Evolutionary conservation across 2,797 vertebrate genomes (phyloP).

Genomic region (Tinamus major): DNA sequence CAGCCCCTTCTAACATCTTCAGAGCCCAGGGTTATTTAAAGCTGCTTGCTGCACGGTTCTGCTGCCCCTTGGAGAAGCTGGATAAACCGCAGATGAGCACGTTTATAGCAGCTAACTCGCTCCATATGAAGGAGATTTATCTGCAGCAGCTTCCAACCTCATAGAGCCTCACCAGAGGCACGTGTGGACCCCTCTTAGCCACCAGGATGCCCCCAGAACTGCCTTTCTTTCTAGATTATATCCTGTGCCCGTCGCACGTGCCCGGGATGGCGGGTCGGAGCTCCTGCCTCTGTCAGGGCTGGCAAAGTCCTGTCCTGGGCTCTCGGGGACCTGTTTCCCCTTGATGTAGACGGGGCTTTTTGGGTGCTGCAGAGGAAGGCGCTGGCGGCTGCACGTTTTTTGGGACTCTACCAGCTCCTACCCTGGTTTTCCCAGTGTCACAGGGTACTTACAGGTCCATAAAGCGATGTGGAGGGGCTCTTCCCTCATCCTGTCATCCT

Average conservation of each 20-base stretch:
- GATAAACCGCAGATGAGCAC: not conserved
- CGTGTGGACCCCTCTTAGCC: not conserved
- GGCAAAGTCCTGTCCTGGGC: not conserved
- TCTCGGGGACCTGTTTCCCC: not conserved
- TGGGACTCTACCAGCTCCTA: not conserved
- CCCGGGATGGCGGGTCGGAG: not conserved
- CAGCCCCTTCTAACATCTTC: not conserved
- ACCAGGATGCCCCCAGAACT: not conserved
- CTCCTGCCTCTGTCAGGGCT: not conserved
- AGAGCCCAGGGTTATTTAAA: not conserved
- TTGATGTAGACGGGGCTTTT: rapidly evolving
- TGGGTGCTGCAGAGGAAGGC: not conserved
- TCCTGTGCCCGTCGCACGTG: not conserved
- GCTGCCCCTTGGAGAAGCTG: rapidly evolving
- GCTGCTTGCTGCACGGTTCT: rapidly evolving
- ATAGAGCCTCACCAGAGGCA: not conserved
- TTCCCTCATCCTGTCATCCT: not conserved
- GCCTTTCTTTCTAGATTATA: not conserved
- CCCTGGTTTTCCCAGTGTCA: not conserved
- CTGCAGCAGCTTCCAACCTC: not conserved
- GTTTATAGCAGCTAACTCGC: not conserved
- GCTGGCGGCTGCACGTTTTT: not conserved
- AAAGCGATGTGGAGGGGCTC: not conserved
- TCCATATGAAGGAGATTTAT: not conserved
- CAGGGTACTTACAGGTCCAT: not conserved